These are phyloP conservation scores for Cetonia aurata DNA, from an alignment of 2,888 invertebrate genomes.

Conservation along the genomic window DNA sequence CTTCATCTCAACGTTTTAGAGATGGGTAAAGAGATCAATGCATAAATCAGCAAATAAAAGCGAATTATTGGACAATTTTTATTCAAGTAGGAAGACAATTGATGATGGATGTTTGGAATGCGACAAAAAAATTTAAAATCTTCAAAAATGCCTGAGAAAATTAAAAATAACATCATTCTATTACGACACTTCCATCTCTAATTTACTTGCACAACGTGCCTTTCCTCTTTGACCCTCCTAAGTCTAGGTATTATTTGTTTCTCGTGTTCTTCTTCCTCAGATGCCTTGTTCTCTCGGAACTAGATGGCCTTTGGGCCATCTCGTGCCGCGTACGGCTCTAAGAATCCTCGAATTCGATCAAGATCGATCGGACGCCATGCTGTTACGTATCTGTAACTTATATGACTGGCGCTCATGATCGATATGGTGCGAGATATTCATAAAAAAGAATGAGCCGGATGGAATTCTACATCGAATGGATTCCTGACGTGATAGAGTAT, in stretches of 20 bases:
- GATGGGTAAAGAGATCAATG: conserved; percentile 1
- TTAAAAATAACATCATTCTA: no score
- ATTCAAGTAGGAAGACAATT: no score
- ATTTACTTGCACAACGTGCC: not conserved
- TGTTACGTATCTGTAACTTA: conserved; percentile 44
- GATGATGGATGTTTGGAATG: no score
- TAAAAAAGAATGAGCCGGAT: conserved; percentile 27
- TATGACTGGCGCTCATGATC: conserved; percentile 43
- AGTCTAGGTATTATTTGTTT: not conserved
- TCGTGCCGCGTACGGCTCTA: conserved; percentile 33
- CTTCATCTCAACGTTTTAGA: conserved; percentile 52
- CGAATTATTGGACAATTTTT: no score
- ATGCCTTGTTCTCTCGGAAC: conserved; percentile 12
- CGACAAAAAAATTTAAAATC: no score
- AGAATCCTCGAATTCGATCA: conserved; percentile 55
- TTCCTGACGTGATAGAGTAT: conserved; percentile 3
- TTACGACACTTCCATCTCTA: not conserved
- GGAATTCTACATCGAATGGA: conserved; percentile 25
- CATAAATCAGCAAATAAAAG: no score
- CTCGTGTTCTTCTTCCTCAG: conserved; percentile 1
- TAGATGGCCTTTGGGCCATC: conserved; percentile 51
- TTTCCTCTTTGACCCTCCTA: not conserved
- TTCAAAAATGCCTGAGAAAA: no score
- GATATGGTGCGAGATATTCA: conserved; percentile 35
- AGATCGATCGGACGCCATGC: conserved; percentile 52